Percentiles rank a stretch among this genome's conserved stretches.
phyloP scores from a whole-genome alignment of 1,140 invertebrate species.

The Ceratina calcarata region DNA sequence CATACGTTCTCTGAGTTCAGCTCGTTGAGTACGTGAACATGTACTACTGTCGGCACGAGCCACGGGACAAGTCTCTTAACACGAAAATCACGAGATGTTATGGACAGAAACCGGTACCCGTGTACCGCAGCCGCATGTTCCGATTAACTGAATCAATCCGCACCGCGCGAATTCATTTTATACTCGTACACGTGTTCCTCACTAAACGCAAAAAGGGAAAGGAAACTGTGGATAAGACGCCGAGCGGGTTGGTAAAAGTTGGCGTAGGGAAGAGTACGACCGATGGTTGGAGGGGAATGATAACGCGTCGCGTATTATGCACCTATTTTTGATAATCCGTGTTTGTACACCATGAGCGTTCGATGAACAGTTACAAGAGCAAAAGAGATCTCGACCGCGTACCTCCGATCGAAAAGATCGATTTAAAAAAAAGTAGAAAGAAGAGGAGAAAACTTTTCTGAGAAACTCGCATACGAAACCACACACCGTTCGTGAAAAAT shows the following conservation, averaged over 20 bases:
- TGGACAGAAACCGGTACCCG: background rate
- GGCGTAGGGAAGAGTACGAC: conserved; percentile 6
- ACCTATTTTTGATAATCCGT: conserved; percentile 11
- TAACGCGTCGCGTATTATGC: conserved; percentile 21
- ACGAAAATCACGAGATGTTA: conserved; percentile 9
- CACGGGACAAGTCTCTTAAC: too few species aligned
- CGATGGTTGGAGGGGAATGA: conserved; percentile 20
- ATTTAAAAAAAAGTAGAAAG: too few species aligned
- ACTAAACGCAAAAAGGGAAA: conserved; percentile 45
- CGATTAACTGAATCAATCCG: conserved; percentile 32
- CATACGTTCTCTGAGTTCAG: background rate
- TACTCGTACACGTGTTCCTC: conserved; percentile 39
- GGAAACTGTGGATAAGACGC: conserved; percentile 35
- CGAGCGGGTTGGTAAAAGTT: conserved; percentile 38
- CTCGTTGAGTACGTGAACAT: background rate
- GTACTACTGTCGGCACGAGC: background rate
- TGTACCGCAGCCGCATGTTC: background rate
- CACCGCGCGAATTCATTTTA: conserved; percentile 42
- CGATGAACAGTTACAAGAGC: background rate
- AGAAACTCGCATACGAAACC: too few species aligned
- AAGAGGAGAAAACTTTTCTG: too few species aligned
- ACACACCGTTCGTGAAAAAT: too few species aligned
- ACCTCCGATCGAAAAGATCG: too few species aligned
- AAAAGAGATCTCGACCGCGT: too few species aligned
- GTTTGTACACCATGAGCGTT: background rate